These are phyloP conservation scores for Gryllus bimaculatus DNA, from an alignment of 1,140 invertebrate species.

Conservation along the genomic window DNA sequence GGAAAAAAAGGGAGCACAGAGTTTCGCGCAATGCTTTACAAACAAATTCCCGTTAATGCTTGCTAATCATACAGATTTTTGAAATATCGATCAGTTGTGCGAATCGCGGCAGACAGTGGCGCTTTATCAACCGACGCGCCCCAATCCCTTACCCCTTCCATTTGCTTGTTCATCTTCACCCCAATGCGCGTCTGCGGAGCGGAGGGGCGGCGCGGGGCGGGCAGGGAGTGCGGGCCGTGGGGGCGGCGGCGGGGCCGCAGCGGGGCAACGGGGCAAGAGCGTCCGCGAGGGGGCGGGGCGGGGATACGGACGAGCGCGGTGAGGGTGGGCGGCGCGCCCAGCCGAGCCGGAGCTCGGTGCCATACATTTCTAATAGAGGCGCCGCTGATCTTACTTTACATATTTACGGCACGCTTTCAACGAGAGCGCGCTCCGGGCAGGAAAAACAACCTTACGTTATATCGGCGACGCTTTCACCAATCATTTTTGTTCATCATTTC, in stretches of 20 bases:
- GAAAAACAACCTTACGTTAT: neutral
- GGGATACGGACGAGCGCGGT: neutral
- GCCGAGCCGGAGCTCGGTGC: neutral
- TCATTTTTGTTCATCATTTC: too few relatives aligned
- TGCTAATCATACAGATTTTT: slow-evolving; percentile 5
- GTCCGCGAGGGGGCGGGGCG: too few relatives aligned
- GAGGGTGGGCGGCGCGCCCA: too few relatives aligned
- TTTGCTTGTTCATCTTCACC: neutral
- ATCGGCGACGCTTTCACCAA: neutral
- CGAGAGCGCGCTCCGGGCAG: neutral
- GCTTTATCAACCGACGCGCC: neutral
- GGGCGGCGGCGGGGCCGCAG: too few relatives aligned
- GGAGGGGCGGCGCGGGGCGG: too few relatives aligned
- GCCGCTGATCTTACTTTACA: neutral
- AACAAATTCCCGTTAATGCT: slow-evolving; percentile 4
- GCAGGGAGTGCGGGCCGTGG: neutral
- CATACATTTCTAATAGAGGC: neutral
- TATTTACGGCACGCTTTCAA: neutral
- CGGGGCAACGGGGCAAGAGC: neutral
- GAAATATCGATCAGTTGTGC: neutral
- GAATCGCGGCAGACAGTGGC: neutral
- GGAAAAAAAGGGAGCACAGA: neutral
- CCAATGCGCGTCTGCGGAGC: neutral
- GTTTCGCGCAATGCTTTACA: slow-evolving; percentile 1
- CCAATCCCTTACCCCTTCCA: neutral